These are phyloP conservation scores for Hypomecis punctinalis DNA, from an alignment of 2,888 invertebrate genomes.

Conservation along the genomic window DNA sequence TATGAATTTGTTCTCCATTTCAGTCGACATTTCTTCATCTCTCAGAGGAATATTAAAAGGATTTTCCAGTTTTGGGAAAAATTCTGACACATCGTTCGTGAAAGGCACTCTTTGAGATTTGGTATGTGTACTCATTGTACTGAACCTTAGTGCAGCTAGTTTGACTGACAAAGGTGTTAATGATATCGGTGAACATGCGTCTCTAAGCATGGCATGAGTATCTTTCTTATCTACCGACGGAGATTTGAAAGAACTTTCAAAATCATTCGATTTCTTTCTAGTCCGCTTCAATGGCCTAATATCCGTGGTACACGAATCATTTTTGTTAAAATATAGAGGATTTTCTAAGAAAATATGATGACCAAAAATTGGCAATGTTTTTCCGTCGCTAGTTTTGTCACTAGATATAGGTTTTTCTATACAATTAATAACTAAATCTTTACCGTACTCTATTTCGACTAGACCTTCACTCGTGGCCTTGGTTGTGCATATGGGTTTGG, in stretches of 20 bases:
- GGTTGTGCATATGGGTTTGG: constrained; percentile 68
- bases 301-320: constrained; percentile 63
- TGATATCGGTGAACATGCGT: constrained; percentile 79
- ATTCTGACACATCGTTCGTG: constrained; percentile 77
- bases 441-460: constrained; percentile 85
- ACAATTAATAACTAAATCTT: constrained; percentile 74
- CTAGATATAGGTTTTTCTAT: constrained; percentile 68
- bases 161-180: constrained; percentile 86
- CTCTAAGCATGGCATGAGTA: constrained; percentile 70
- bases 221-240: constrained; percentile 78
- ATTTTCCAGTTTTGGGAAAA: constrained; percentile 80
- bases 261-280: constrained; percentile 77
- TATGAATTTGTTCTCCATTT: constrained; percentile 82
- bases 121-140: constrained; percentile 76
- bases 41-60: constrained; percentile 69
- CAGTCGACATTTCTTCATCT: constrained; percentile 78
- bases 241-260: constrained; percentile 78
- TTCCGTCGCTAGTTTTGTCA: constrained; percentile 64
- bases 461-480: constrained; percentile 78
- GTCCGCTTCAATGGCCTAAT: constrained; percentile 75
- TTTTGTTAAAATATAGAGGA: constrained; percentile 80
- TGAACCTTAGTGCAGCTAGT: constrained; percentile 85
- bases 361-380: constrained; percentile 80
- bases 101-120: constrained; percentile 64
- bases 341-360: constrained; percentile 79